phyloP scores from a whole-genome alignment of 2,113 vertebrate genomes.

The Hippopotamus amphibius region DNA sequence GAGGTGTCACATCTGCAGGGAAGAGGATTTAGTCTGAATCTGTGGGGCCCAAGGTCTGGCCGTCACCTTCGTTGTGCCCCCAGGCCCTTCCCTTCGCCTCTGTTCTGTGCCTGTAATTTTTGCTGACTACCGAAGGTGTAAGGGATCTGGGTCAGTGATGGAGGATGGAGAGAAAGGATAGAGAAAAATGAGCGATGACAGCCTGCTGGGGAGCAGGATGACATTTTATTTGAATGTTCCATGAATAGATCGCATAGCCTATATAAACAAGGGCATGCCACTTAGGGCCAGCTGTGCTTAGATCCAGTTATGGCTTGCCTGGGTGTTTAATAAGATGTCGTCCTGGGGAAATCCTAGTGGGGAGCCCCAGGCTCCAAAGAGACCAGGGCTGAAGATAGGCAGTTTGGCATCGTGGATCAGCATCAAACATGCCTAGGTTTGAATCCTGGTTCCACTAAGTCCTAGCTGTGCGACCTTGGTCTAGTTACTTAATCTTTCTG shows the following conservation, averaged over 20 bases:
- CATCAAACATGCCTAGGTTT: not conserved
- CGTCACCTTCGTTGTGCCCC: not conserved
- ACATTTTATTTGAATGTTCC: not conserved
- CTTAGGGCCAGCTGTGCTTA: not conserved
- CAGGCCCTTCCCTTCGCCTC: not conserved
- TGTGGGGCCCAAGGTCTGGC: not conserved
- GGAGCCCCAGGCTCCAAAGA: not conserved
- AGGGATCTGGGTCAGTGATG: slow-evolving; percentile 68
- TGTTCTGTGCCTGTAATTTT: slow-evolving; percentile 16
- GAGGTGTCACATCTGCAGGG: not conserved
- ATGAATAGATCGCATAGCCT: not conserved
- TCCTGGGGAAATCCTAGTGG: not conserved
- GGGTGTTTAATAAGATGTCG: not conserved
- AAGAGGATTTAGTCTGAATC: not conserved
- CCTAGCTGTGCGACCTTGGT: slow-evolving; percentile 5
- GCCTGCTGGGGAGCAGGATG: slow-evolving; percentile 20
- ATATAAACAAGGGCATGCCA: slow-evolving; percentile 35
- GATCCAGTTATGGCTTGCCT: not conserved
- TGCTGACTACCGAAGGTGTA: not conserved
- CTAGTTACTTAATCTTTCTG: not conserved
- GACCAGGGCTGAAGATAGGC: not conserved
- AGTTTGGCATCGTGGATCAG: not conserved
- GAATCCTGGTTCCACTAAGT: not conserved
- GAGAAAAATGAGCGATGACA: slow-evolving; percentile 56
- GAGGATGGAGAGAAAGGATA: slow-evolving; percentile 10